Base-by-base conservation (phyloP, 2,113 vertebrate species). In the Brachyhypopomus occidentalis region DNA sequence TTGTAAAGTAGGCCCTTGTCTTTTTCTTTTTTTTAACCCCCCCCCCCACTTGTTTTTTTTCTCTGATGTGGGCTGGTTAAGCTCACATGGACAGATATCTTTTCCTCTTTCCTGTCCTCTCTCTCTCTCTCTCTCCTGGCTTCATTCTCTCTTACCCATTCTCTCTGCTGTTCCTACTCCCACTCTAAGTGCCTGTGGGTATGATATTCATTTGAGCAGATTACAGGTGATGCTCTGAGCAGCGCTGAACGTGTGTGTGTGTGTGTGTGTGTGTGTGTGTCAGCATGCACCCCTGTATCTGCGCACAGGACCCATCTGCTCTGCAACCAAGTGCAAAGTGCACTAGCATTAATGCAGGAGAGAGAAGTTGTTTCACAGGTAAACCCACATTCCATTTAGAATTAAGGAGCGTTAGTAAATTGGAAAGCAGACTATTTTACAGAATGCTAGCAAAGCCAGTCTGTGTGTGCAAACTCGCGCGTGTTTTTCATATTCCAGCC, bases 31-130 rank as follows among this genome's bases (percentile, higher is more conserved):
- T 20, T 81, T 66, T 7, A 20, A 25, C 19, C 14, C 27, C 20
- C 25, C 5, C 17, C 30, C 36, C 3, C 9, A 38, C 2, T 71
- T 62, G 48, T 52, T 79, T 55, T 64, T 62, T 25, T 60, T 64
- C 23, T 66, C 27, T 66, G 62, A 80, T 67, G 71, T 74, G 60
- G 69, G 69, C 63, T 83, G 69, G 69, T 83, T 84, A 77, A 80
- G 75, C 74, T 77, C 34, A 52, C 59, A 22, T 55, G 55, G 70
- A 81, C 38, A 55, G 71, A 64, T 59, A 60, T 67, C 36, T 70
- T 72, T 81, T 73, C 22, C 22, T 27, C 22, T 67, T 36, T 77
- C 38, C 77, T 64, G 27, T 5, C 25, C 25, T n/a, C 36, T 73
- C 17, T 80, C 34, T 70, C 45, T 16, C 23, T 52, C 23, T 55